Evolutionary conservation across 2,113 vertebrate species (phyloP), one percentile per base, ranked within the genome.

Genomic region (Coturnix japonica): DNA sequence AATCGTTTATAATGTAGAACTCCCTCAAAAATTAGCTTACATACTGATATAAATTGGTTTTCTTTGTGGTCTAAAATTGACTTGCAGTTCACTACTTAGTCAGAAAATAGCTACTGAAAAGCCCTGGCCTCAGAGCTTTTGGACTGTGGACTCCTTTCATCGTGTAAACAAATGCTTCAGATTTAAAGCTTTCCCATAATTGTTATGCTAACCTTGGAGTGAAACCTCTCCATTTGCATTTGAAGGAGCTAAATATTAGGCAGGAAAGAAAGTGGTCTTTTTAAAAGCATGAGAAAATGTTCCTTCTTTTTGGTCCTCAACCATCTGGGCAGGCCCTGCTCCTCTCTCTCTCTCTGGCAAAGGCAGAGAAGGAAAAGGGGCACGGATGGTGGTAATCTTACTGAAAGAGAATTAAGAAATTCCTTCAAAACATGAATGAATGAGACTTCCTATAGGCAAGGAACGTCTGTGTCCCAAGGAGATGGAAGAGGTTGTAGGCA

Each of bases 201-300:
- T 99, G 98, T 99, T 98, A 99, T 99, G 99, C 99, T 99, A 99
- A 99, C 99, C 98, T 99, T 98, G 98, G 98, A 98, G 98, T 96
- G 92, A 98, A 98, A 98, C 98, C 98, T 98, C 98, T 96, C 97
- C 98, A 99, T 99, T 99, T 99, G 99, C 99, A 99, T 99, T 99
- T 99, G 98, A 99, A 99, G 99, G 98, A 99, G 98, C 98, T 99
- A 99, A 99, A 99, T 99, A 99, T 99, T 99, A 98, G 98, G 98
- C 98, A 98, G 98, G 98, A 98, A 99, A 99, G 98, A 98, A 98
- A 98, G 98, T 97, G 97, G 97, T 97, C 98, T 98, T 98, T 99
- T 98, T 98, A 98, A 99, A 99, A 98, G 98, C 98, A 98, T 99
- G 98, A 99, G 98, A 99, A 99, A 99, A 98, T 98, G 98, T 98